Conservation (phyloP, 2,113 vertebrate species). For the Orientallactaga bullata region DNA sequence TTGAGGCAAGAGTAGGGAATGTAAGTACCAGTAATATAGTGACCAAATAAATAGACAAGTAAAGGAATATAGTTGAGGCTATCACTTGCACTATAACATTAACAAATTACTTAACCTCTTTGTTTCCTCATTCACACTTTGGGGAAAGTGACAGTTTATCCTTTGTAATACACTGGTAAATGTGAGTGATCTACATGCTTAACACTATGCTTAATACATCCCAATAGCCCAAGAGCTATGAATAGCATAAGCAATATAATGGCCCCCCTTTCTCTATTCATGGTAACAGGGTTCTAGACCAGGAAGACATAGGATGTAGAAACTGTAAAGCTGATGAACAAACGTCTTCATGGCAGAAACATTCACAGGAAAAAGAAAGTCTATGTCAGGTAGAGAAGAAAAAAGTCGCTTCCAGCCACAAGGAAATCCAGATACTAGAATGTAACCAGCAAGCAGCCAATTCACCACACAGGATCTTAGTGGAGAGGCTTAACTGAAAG, state of each 20-base stretch:
- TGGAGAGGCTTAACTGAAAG: background rate
- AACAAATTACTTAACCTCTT: background rate
- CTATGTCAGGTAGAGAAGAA: background rate
- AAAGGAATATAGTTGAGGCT: background rate
- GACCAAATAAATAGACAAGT: background rate
- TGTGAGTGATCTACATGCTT: background rate
- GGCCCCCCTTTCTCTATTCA: background rate
- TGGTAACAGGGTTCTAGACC: background rate
- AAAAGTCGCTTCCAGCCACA: background rate
- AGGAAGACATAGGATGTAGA: background rate
- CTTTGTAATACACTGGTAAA: background rate
- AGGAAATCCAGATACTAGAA: background rate
- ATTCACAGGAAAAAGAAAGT: background rate
- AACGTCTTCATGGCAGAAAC: background rate
- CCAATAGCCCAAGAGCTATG: background rate
- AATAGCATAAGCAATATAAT: background rate
- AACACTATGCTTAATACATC: background rate
- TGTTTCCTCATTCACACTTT: constrained; percentile 13
- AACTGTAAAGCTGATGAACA: background rate
- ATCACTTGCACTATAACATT: background rate
- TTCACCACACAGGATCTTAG: background rate
- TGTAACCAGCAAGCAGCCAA: background rate
- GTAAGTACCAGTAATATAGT: background rate
- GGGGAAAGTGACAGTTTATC: background rate
- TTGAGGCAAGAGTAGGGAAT: background rate